Conservation (phyloP, 2,113 vertebrate species). For the Rhinolophus sinicus region DNA sequence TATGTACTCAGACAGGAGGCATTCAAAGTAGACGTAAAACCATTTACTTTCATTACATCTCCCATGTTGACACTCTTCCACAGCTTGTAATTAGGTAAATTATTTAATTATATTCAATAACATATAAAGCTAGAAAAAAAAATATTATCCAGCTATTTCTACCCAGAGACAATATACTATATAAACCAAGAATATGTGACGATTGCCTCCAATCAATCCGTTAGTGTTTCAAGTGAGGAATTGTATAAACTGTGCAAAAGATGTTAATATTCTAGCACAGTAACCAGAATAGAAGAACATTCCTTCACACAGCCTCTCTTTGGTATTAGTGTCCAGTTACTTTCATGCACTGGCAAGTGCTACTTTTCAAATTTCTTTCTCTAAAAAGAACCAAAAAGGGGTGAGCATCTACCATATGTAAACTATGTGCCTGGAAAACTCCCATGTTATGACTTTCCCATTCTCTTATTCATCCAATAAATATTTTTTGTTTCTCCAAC, state of each 20-base stretch:
- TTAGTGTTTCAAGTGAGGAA: neutral
- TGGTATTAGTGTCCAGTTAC: neutral
- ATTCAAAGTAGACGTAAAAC: neutral
- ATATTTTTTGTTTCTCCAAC: neutral
- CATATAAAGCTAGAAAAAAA: neutral
- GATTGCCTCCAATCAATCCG: neutral
- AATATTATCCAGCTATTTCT: conserved; percentile 30
- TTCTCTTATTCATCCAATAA: neutral
- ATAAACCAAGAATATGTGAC: neutral
- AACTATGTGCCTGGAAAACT: neutral
- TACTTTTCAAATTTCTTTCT: conserved; percentile 13
- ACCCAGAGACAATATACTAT: neutral
- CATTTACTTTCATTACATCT: neutral
- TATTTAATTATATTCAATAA: conserved; percentile 21
- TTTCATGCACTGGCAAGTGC: neutral
- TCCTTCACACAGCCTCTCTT: neutral
- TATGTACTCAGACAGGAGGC: neutral
- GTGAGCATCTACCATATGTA: neutral
- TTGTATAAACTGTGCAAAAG: neutral
- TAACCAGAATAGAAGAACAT: neutral
- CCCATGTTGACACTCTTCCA: neutral
- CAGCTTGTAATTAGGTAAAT: neutral
- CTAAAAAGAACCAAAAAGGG: conserved; percentile 20
- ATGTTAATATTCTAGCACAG: neutral
- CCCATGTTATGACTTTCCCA: neutral